phyloP scores from a whole-genome alignment of 92 coral and sea anemone genomes.

The Palythoa grandiflora region DNA sequence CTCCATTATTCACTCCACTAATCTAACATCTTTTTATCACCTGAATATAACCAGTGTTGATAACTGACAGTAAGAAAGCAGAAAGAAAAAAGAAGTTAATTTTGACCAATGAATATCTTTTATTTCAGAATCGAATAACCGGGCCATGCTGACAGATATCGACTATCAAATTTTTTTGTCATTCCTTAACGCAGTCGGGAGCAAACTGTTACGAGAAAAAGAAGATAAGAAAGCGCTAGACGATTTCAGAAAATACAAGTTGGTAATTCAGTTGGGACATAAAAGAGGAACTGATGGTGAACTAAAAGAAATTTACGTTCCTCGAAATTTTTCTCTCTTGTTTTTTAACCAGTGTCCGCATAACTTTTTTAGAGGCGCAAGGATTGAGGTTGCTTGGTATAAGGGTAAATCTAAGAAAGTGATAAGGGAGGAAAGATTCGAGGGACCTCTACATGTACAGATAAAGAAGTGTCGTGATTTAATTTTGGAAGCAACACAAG shows the following conservation, averaged over 20 bases:
- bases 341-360: conserved; percentile 70
- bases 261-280: conserved; percentile 56
- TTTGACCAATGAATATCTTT: no score
- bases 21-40: no score
- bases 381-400: conserved; percentile 73
- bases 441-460: conserved; percentile 70
- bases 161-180: neutral
- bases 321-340: conserved; percentile 69
- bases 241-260: conserved; percentile 38
- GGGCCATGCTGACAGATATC: neutral
- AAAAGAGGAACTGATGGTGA: conserved; percentile 29
- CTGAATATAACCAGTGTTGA: no score
- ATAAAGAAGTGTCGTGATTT: conserved; percentile 55
- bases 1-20: no score
- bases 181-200: conserved; percentile 61
- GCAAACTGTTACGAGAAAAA: conserved; percentile 51
- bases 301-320: conserved; percentile 48
- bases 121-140: neutral
- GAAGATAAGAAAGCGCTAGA: neutral
- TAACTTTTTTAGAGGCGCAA: conserved; percentile 69
- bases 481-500: conserved; percentile 57
- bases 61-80: no score
- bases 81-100: no score
- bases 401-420: conserved; percentile 60
- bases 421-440: conserved; percentile 45